Evolutionary conservation across 2,797 vertebrate genomes (phyloP).

Genomic region (Ptychobarbus kaznakovi): DNA sequence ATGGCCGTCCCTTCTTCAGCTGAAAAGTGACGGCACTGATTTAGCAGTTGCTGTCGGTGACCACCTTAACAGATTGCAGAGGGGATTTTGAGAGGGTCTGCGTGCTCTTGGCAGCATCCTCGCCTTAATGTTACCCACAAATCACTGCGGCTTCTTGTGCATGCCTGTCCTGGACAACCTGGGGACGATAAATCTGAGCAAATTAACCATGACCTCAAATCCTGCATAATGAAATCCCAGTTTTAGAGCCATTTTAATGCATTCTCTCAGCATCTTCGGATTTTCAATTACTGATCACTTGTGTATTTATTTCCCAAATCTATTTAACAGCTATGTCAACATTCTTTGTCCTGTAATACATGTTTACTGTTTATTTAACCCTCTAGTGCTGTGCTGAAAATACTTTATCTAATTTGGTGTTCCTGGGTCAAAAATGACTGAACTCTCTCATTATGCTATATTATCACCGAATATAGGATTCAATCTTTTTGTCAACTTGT

Average conservation of each 20-base stretch:
- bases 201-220: slow-evolving; percentile 66
- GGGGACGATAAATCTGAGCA: slow-evolving; percentile 62
- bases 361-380: slow-evolving; percentile 1
- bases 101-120: slow-evolving; percentile 58
- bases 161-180: slow-evolving; percentile 58
- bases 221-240: slow-evolving; percentile 60
- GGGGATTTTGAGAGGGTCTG: slow-evolving; percentile 57
- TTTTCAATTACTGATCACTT: slow-evolving; percentile 43
- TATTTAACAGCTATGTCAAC: slow-evolving; percentile 3
- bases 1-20: slow-evolving; percentile 28
- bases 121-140: slow-evolving; percentile 65
- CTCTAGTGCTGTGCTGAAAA: background rate
- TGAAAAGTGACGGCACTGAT: slow-evolving; percentile 37
- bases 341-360: background rate
- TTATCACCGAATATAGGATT: background rate
- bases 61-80: slow-evolving; percentile 57
- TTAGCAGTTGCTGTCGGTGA: slow-evolving; percentile 52
- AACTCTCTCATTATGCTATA: background rate
- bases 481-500: background rate
- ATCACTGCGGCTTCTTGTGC: slow-evolving; percentile 60
- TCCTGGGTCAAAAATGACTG: background rate
- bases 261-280: slow-evolving; percentile 35
- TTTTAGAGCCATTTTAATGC: slow-evolving; percentile 52
- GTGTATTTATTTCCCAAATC: slow-evolving; percentile 15
- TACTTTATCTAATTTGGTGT: background rate